phyloP scores from a whole-genome alignment of 2,113 vertebrate genomes.

The Toxostoma redivivum region DNA sequence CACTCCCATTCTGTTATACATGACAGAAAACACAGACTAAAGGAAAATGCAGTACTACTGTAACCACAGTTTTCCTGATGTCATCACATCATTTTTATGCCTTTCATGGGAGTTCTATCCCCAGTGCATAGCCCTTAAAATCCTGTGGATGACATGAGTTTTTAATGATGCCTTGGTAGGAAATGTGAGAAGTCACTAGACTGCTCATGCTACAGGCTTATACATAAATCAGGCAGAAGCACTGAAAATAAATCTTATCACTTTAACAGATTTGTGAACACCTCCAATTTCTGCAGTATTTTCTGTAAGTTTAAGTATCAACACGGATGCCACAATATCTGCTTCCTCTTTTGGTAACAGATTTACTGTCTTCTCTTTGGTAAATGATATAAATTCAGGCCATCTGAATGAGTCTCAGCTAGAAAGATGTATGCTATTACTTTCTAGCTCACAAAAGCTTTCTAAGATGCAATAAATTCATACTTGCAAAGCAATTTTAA shows the following conservation, averaged over 20 bases:
- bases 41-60: not conserved
- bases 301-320: not conserved
- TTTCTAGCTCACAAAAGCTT: not conserved
- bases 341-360: not conserved
- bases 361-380: not conserved
- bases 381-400: not conserved
- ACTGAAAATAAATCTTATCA: not conserved
- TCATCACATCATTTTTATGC: not conserved
- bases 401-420: not conserved
- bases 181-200: not conserved
- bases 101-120: not conserved
- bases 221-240: not conserved
- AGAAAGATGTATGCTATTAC: not conserved
- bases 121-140: not conserved
- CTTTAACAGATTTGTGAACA: constrained; percentile 2
- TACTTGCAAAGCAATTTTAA: constrained; percentile 7
- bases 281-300: not conserved
- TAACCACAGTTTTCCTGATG: not conserved
- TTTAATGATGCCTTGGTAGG: not conserved
- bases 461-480: constrained; percentile 9
- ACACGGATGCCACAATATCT: not conserved
- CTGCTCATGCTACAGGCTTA: not conserved
- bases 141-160: not conserved
- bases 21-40: not conserved
- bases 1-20: not conserved